A percentile compares a stretch with the other conserved stretches of the same genome.
These are phyloP conservation scores for Argyresthia goedartella DNA, from an alignment of 2,888 invertebrate species.

Conservation along the genomic window DNA sequence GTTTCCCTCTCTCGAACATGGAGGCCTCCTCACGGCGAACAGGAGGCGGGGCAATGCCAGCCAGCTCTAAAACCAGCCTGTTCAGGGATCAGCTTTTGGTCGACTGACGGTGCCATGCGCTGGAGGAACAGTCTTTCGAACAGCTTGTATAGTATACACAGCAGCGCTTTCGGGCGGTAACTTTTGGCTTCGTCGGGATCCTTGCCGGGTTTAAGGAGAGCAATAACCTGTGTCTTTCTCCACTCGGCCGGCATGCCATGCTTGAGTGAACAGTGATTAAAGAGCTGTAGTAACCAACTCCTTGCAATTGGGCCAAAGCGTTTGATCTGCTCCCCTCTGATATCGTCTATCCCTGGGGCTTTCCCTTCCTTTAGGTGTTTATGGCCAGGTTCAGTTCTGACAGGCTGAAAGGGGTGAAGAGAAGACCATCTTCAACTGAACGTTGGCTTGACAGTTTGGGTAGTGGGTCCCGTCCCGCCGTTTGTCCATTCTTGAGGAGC, in stretches of 20 bases:
- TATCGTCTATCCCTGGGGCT: background rate
- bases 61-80: background rate
- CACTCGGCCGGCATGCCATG: background rate
- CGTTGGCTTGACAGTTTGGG: no score
- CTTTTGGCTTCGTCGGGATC: constrained; percentile 2
- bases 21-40: no score
- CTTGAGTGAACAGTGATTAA: background rate
- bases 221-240: background rate
- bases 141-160: constrained; percentile 3
- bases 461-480: no score
- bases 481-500: no score
- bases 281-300: background rate
- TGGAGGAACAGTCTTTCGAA: background rate
- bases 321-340: background rate
- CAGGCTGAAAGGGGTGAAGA: no score
- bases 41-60: background rate
- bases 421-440: no score
- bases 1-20: no score
- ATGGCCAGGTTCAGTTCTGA: no score
- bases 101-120: background rate
- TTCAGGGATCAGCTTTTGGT: background rate
- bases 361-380: background rate
- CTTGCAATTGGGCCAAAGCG: background rate
- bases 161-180: constrained; percentile 1
- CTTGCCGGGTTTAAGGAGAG: constrained; percentile 5